phyloP scores from a whole-genome alignment of 2,797 vertebrate species.

The Enteromius treurensis region DNA sequence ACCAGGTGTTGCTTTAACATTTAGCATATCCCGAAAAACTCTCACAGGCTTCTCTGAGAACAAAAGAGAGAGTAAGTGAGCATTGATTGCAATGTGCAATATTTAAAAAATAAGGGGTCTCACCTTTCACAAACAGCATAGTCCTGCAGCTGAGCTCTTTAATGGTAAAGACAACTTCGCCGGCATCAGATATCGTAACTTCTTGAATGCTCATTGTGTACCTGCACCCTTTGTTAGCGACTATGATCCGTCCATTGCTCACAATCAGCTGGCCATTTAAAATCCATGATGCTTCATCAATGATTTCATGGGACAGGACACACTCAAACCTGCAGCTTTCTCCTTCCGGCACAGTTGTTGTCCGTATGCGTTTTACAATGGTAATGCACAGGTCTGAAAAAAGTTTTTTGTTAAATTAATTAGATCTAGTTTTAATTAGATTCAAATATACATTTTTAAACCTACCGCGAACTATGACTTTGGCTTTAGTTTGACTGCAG shows the following conservation, averaged over 20 bases:
- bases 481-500: conserved; percentile 86
- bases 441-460: neutral
- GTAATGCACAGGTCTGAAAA: conserved; percentile 85
- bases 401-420: neutral
- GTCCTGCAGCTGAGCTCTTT: conserved; percentile 89
- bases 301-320: conserved; percentile 85
- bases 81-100: neutral
- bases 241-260: conserved; percentile 74
- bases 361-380: conserved; percentile 89
- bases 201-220: conserved; percentile 81
- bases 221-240: conserved; percentile 76
- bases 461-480: conserved; percentile 87
- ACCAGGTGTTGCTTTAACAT: conserved; percentile 76
- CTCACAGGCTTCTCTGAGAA: conserved; percentile 84
- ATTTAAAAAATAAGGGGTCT: conserved; percentile 26
- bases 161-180: conserved; percentile 87
- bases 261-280: conserved; percentile 80
- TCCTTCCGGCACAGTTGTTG: conserved; percentile 82
- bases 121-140: conserved; percentile 89
- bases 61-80: neutral
- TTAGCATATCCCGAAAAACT: conserved; percentile 83
- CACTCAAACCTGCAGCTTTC: conserved; percentile 91
- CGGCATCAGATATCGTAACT: conserved; percentile 75
- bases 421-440: neutral
- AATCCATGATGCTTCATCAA: conserved; percentile 80